phyloP scores from a whole-genome alignment of 2,888 invertebrate species.

The Diarsia brunnea region DNA sequence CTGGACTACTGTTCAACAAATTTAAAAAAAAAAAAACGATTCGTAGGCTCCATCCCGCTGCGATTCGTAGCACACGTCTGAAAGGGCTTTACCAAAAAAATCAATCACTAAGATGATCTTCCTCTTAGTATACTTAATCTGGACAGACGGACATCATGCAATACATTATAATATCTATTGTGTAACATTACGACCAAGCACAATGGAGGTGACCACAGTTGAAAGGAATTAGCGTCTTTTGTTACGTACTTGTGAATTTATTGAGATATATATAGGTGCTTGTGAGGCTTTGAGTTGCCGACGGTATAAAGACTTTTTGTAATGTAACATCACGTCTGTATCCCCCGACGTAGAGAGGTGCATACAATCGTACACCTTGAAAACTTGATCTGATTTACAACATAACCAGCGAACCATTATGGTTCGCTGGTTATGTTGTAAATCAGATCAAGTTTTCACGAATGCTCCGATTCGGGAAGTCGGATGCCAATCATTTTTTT shows the following conservation, averaged over 20 bases:
- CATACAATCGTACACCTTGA: background rate
- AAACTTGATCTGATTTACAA: no score
- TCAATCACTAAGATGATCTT: conserved; percentile 47
- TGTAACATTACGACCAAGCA: conserved; percentile 44
- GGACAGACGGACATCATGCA: conserved; percentile 56
- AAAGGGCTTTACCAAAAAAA: conserved; percentile 40
- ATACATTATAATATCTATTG: conserved; percentile 55
- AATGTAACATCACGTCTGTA: background rate
- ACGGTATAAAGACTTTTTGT: conserved; percentile 4
- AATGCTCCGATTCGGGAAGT: background rate
- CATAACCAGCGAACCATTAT: no score
- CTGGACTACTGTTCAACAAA: background rate
- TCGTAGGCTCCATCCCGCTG: background rate
- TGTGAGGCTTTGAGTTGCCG: conserved; percentile 43
- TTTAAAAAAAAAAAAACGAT: background rate
- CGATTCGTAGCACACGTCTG: conserved; percentile 14
- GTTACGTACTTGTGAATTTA: conserved; percentile 61
- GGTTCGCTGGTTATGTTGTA: background rate
- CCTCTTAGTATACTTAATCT: conserved; percentile 49
- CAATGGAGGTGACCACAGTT: conserved; percentile 61
- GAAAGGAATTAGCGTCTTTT: conserved; percentile 51
- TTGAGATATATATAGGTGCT: conserved; percentile 47
- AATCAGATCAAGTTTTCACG: background rate
- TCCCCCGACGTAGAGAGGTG: background rate
- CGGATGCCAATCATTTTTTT: no score